Conservation (phyloP, 2,797 vertebrate species). For the Cygnus olor region DNA sequence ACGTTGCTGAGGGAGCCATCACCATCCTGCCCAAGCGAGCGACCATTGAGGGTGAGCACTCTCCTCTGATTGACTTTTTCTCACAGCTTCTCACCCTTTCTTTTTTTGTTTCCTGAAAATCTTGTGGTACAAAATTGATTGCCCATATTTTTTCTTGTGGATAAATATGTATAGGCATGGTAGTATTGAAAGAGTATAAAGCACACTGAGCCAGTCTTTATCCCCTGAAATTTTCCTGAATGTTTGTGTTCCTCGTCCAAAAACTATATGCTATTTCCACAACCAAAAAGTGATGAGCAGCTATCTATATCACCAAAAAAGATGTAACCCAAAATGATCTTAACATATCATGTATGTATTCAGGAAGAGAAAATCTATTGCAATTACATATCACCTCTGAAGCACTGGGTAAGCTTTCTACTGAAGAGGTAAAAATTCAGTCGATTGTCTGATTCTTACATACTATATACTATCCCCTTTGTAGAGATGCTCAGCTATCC, state of each 20-base stretch:
- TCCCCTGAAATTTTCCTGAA: neutral
- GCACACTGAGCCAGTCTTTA: neutral
- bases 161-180: accelerated
- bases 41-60: conserved; percentile 87
- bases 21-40: conserved; percentile 94
- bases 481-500: neutral
- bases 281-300: neutral
- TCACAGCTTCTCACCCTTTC: neutral
- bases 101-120: neutral
- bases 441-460: neutral
- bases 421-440: neutral
- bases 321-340: neutral
- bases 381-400: neutral
- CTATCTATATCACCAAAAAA: neutral
- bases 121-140: accelerated
- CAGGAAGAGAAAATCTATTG: neutral
- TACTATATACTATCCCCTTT: neutral
- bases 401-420: neutral
- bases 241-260: neutral
- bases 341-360: accelerated
- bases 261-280: neutral
- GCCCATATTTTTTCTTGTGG: accelerated
- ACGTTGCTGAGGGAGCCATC: conserved; percentile 90
- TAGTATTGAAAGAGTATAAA: neutral
- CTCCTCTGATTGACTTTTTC: neutral